Conservation (phyloP, 1,140 invertebrate species). For the Drosophila subpulchrella region DNA sequence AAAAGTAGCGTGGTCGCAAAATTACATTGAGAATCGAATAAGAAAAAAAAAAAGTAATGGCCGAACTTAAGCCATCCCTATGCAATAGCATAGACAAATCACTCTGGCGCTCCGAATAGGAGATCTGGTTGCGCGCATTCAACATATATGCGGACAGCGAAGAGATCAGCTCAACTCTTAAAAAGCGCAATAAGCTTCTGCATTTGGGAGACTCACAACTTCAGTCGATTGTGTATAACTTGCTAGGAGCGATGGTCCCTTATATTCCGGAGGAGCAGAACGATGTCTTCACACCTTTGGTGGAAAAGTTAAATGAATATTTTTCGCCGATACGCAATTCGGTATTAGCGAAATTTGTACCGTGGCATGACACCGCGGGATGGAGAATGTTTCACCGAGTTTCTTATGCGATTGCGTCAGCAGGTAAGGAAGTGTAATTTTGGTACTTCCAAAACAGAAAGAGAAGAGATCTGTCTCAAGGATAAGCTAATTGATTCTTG, state of each 20-base stretch:
- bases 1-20: neutral
- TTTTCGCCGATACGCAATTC: slow-evolving; percentile 11
- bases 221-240: slow-evolving; percentile 10
- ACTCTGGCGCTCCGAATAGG: slow-evolving; percentile 2
- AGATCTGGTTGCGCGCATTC: neutral
- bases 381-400: too few relatives aligned
- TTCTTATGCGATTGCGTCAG: too few relatives aligned
- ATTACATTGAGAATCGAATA: neutral
- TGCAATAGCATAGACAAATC: slow-evolving; percentile 13
- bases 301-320: slow-evolving; percentile 11
- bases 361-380: neutral
- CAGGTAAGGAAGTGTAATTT: too few relatives aligned
- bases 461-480: slow-evolving; percentile 2
- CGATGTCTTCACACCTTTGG: slow-evolving; percentile 9
- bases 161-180: too few relatives aligned
- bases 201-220: slow-evolving; percentile 11
- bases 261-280: slow-evolving; percentile 1
- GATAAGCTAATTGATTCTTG: slow-evolving; percentile 18
- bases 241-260: neutral
- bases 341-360: slow-evolving; percentile 6
- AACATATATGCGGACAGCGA: neutral
- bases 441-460: slow-evolving; percentile 6
- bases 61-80: neutral
- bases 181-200: too few relatives aligned
- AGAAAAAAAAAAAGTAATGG: neutral